Evolutionary conservation across 1,140 invertebrate genomes (phyloP).

Genomic region (Euwallacea fornicatus): DNA sequence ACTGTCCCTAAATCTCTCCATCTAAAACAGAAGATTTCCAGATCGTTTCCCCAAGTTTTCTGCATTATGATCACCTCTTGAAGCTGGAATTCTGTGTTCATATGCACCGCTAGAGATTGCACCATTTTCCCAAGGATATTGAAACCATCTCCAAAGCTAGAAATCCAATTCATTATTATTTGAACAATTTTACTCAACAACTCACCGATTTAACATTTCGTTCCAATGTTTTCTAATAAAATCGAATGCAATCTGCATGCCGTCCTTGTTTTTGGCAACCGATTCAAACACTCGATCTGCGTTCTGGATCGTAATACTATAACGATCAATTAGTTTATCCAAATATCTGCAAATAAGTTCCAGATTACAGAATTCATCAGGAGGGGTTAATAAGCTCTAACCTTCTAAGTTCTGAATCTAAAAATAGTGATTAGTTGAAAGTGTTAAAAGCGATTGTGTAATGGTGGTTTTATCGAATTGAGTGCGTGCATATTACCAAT

Average conservation of each 20-base stretch:
- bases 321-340: conserved; percentile 60
- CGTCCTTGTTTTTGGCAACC: conserved; percentile 60
- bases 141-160: conserved; percentile 58
- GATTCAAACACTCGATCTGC: conserved; percentile 62
- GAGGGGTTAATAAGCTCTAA: conserved; percentile 23
- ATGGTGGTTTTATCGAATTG: too few relatives aligned
- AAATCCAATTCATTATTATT: background rate
- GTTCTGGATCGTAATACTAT: conserved; percentile 73
- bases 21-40: conserved; percentile 36
- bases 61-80: conserved; percentile 42
- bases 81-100: conserved; percentile 55
- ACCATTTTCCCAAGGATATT: conserved; percentile 58
- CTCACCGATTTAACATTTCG: conserved; percentile 46
- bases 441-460: background rate
- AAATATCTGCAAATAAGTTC: conserved; percentile 57
- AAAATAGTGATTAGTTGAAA: conserved; percentile 2
- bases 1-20: conserved; percentile 46
- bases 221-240: conserved; percentile 50
- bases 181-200: background rate
- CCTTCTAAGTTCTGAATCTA: conserved; percentile 24
- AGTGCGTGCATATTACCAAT: too few relatives aligned
- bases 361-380: conserved; percentile 24
- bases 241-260: conserved; percentile 62
- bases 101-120: conserved; percentile 55
- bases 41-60: conserved; percentile 4